Evolutionary conservation across 2,888 invertebrate species (phyloP).

Genomic region (Synergus gifuensis): DNA sequence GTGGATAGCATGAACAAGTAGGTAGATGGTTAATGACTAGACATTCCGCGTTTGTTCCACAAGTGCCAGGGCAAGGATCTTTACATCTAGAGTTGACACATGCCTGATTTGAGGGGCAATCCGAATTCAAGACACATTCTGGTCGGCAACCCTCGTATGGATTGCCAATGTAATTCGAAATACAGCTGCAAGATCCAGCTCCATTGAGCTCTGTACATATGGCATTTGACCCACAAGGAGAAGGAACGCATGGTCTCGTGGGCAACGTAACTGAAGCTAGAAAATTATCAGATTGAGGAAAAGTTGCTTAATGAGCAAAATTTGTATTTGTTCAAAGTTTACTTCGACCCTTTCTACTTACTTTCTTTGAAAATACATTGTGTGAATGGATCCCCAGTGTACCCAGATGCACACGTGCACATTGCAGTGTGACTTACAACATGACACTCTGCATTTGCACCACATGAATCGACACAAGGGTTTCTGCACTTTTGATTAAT

Average conservation of each 20-base stretch:
- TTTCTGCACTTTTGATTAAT: constrained; percentile 77
- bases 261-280: constrained; percentile 60
- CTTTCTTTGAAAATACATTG: constrained; percentile 75
- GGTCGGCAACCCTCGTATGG: constrained; percentile 85
- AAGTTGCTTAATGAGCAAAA: neutral
- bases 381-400: constrained; percentile 87
- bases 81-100: constrained; percentile 86
- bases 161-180: constrained; percentile 82
- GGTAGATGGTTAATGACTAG: constrained; percentile 83
- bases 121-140: constrained; percentile 85
- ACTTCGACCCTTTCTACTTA: neutral
- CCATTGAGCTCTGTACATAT: constrained; percentile 79
- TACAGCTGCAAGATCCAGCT: constrained; percentile 80
- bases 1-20: constrained; percentile 81
- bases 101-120: constrained; percentile 87
- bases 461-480: constrained; percentile 78
- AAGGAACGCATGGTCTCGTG: constrained; percentile 82
- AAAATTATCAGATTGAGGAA: neutral
- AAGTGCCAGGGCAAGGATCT: constrained; percentile 86
- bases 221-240: constrained; percentile 84
- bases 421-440: constrained; percentile 87
- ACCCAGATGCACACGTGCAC: constrained; percentile 84
- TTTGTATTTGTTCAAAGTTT: neutral
- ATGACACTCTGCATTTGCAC: constrained; percentile 81
- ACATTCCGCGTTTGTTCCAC: constrained; percentile 85